Conservation (phyloP, 1,140 invertebrate genomes). For the Lepidurus apus region DNA sequence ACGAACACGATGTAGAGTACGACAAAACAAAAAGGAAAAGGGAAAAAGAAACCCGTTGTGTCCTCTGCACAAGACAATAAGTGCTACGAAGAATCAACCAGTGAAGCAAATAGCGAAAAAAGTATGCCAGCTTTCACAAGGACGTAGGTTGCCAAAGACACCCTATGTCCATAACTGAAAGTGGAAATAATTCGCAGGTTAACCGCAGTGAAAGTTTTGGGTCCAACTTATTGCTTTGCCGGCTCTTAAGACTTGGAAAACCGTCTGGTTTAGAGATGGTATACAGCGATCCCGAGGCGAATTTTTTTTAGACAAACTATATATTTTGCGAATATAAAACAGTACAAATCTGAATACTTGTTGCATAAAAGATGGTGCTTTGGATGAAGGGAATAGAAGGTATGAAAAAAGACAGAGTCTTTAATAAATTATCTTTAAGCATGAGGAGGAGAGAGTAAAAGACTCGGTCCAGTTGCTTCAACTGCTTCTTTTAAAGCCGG, state of each 20-base stretch:
- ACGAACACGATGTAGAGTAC: too few relatives aligned
- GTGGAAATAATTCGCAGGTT: background rate
- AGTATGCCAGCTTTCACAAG: constrained; percentile 15
- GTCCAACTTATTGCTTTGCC: background rate
- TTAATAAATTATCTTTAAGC: background rate
- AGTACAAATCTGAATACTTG: background rate
- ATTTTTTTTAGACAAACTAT: background rate
- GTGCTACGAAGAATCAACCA: background rate
- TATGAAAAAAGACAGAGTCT: background rate
- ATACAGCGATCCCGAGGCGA: background rate
- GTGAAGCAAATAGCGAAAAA: background rate
- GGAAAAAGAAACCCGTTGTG: background rate
- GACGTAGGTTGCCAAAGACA: background rate
- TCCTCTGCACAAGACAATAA: background rate
- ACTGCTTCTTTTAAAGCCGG: constrained; percentile 31
- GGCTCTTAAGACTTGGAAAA: background rate
- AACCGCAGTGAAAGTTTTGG: background rate
- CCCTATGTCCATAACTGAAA: background rate
- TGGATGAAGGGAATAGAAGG: background rate
- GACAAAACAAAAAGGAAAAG: too few relatives aligned
- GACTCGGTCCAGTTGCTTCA: background rate
- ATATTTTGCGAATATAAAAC: constrained; percentile 3
- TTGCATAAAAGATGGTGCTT: background rate
- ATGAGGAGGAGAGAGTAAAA: constrained; percentile 14
- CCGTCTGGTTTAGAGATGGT: background rate